Evolutionary conservation across 2,797 vertebrate genomes (phyloP).

Genomic region (Gambelia wislizenii): DNA sequence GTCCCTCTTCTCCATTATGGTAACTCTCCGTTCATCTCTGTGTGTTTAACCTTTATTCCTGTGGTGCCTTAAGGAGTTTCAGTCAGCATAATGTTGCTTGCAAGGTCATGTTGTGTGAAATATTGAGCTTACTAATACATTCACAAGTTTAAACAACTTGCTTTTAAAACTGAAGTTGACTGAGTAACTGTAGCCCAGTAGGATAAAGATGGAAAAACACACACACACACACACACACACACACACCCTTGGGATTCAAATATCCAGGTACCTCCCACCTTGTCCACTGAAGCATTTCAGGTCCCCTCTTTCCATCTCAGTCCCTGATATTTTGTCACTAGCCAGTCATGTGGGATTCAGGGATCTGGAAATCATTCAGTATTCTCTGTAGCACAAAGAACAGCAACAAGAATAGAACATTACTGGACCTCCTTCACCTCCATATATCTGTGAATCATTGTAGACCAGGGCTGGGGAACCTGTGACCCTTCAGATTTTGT

Average conservation of each 20-base stretch:
- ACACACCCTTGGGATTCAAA: background rate
- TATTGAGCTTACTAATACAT: constrained; percentile 34
- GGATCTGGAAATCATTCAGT: background rate
- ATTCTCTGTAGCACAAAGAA: background rate
- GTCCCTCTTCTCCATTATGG: background rate
- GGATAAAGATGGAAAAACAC: background rate
- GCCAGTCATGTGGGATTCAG: background rate
- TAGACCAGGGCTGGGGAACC: background rate
- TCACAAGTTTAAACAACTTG: constrained; percentile 25
- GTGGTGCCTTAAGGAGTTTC: background rate
- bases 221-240: no score
- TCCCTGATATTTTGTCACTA: background rate
- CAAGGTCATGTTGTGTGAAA: constrained; percentile 38
- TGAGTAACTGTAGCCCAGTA: no score
- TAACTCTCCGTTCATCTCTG: background rate
- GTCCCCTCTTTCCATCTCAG: background rate
- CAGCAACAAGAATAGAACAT: background rate
- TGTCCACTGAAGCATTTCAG: background rate
- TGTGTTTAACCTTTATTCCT: constrained; percentile 4
- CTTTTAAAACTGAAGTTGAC: constrained; percentile 22
- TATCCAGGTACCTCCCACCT: background rate
- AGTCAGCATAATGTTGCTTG: background rate
- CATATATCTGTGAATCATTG: background rate
- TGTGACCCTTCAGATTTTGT: background rate
- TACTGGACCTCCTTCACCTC: background rate